A percentile compares a stretch with the other conserved stretches of the same genome.
Evolutionary conservation across 1,140 invertebrate species (phyloP).

Genomic region (Sarcophaga peregrina): DNA sequence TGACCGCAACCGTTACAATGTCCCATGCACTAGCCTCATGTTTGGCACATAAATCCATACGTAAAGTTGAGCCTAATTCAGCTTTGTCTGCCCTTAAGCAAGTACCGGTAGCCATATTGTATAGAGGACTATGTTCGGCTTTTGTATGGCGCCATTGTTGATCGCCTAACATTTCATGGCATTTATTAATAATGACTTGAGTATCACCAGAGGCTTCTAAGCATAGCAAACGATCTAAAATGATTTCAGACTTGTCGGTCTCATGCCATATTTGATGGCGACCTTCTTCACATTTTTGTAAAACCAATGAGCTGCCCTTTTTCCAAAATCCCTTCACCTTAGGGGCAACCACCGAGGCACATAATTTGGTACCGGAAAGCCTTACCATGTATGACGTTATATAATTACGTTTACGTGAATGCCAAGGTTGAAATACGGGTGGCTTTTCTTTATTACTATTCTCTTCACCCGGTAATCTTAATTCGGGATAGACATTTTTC

Average conservation of each 20-base stretch:
- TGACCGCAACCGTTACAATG: slow-evolving; percentile 67
- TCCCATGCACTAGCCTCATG: slow-evolving; percentile 77
- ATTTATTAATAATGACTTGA: slow-evolving; percentile 82
- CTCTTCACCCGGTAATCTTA: slow-evolving; percentile 75
- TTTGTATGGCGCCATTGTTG: slow-evolving; percentile 89
- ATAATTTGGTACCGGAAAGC: slow-evolving; percentile 77
- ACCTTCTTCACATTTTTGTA: slow-evolving; percentile 76
- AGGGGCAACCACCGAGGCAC: slow-evolving; percentile 75
- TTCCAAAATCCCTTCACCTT: slow-evolving; percentile 77
- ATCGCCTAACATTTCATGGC: slow-evolving; percentile 88
- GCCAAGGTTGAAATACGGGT: slow-evolving; percentile 80
- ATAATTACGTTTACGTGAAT: slow-evolving; percentile 82
- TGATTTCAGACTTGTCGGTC: slow-evolving; percentile 85
- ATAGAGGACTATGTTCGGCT: slow-evolving; percentile 77
- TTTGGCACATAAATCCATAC: slow-evolving; percentile 80
- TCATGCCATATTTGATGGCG: slow-evolving; percentile 79
- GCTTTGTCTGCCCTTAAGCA: slow-evolving; percentile 76
- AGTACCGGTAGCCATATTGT: slow-evolving; percentile 86
- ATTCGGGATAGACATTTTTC: slow-evolving; percentile 89
- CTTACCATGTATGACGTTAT: slow-evolving; percentile 79
- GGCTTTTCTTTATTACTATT: slow-evolving; percentile 67
- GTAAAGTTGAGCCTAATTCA: slow-evolving; percentile 69
- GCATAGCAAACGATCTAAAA: slow-evolving; percentile 86
- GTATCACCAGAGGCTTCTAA: slow-evolving; percentile 77
- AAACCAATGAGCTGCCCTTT: slow-evolving; percentile 77